Conservation (phyloP, 2,888 invertebrate genomes). For the Ormyrus nitidulus region DNA sequence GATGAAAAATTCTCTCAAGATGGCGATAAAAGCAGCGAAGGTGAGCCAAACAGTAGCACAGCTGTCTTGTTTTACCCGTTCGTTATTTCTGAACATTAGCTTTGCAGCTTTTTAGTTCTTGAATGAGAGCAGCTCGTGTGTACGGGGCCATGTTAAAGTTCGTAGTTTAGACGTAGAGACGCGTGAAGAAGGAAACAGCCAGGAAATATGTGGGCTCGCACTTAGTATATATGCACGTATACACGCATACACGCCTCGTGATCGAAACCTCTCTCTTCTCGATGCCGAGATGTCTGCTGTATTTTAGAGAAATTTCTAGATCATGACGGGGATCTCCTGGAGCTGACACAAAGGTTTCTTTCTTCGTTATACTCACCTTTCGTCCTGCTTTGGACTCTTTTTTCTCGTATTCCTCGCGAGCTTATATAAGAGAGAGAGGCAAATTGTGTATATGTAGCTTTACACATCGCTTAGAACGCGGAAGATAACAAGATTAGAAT, state of each 20-base stretch:
- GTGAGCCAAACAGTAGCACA: slow-evolving; percentile 35
- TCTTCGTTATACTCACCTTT: not conserved
- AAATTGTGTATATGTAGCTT: slow-evolving; percentile 3
- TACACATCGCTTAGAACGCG: slow-evolving; percentile 32
- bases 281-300: slow-evolving; percentile 5
- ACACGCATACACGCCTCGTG: slow-evolving; percentile 9
- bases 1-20: slow-evolving; percentile 56
- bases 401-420: slow-evolving; percentile 1
- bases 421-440: slow-evolving; percentile 30
- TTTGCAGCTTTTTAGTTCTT: too few relatives aligned
- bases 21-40: slow-evolving; percentile 54
- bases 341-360: not conserved
- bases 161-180: not conserved
- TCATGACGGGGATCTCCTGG: not conserved
- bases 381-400: not conserved
- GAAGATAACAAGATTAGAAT: slow-evolving; percentile 53
- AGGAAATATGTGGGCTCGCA: not conserved
- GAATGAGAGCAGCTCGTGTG: too few relatives aligned
- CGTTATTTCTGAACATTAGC: too few relatives aligned
- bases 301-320: slow-evolving; percentile 39
- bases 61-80: slow-evolving; percentile 46
- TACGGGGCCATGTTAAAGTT: not conserved
- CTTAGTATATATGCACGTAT: not conserved
- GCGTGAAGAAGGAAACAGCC: not conserved
- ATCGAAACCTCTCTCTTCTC: not conserved